Evolutionary conservation across 2,888 invertebrate species (phyloP), one percentile per base, ranked within the genome.

Genomic region (Cetonia aurata): DNA sequence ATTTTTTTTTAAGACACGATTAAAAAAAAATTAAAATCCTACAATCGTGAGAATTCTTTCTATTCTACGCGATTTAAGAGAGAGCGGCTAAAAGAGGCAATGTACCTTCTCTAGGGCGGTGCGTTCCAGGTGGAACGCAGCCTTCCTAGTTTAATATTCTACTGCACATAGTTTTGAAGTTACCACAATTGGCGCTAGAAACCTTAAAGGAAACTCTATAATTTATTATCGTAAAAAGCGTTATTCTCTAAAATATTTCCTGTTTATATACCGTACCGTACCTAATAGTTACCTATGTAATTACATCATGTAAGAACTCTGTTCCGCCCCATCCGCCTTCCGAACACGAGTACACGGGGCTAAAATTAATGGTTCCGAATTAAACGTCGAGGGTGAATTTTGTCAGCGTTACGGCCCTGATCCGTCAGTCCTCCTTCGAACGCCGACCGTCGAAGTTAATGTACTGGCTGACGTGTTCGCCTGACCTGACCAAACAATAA

Each of bases 401-500:
- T 25, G 59, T 44, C 19, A 46, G 31, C 46, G 60, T 60, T 60
- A 60, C 60, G 60, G 60, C 42, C 60, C 60, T 60, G 60, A 60
- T 31, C 60, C 25, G 33, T 15, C 37, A 13, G 33, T 13, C 37
- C 9, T 37, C 33, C 13, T 37, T 37, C 56, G 13, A 15, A 13
- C 25, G 25, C 33, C 56, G 15, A 13, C 46, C 60, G 17, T 46
- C 60, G 46, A 60, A 31, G 75, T 72, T 76, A 78, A 77, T 77
- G 73, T 71, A 74, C 42, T 48, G 33, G 33, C 59, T 79, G 77
- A 77, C 80, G 79, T 79, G 78, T 74, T 77, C 73, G 76, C 79
- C 77, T 79, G 79, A 79, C 79, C 80, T 78, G 78, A 73, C 80
- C 78, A 79, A 81, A 81, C 80, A 81, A 80, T 80, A 80, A 79